Base-by-base conservation (phyloP, 1,140 invertebrate species). In the Idris sp. region DNA sequence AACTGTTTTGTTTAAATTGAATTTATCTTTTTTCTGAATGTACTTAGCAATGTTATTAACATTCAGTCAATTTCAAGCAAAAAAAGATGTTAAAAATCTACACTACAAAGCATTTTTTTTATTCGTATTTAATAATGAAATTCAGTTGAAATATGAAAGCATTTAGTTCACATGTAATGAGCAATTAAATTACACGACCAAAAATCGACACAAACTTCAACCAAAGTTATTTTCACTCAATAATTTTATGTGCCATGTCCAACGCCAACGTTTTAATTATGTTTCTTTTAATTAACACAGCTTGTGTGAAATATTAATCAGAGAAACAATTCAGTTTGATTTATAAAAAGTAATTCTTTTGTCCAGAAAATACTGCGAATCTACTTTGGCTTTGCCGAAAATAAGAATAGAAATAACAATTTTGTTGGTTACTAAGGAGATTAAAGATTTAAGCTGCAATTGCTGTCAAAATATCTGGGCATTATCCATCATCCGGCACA, bases 371-470 rank as follows among this genome's bases (percentile, higher is more conserved):
- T n/a, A n/a, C n/a, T n/a, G n/a, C n/a, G n/a, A n/a, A n/a, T n/a
- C n/a, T n/a, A n/a, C n/a, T n/a, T n/a, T n/a, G n/a, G n/a, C n/a
- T n/a, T n/a, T n/a, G n/a, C n/a, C n/a, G n/a, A n/a, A n/a, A n/a
- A n/a, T n/a, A n/a, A n/a, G n/a, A n/a, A n/a, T n/a, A n/a, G n/a
- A n/a, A n/a, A n/a, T n/a, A n/a, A n/a, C n/a, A n/a, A n/a, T n/a
- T n/a, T n/a, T n/a, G n/a, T n/a, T n/a, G n/a, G n/a, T n/a, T n/a
- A n/a, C n/a, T n/a, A n/a, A n/a, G n/a, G n/a, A n/a, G n/a, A n/a
- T n/a, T n/a, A n/a, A n/a, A n/a, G n/a, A 80, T 79, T 81, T 80
- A 80, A 80, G 79, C 77, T 30, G 80, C 75, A 80, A 81, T 81
- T 81, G 80, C 79, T 74, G 41, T 33, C 58, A 74, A 62, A 74